Evolutionary conservation across 2,113 vertebrate genomes (phyloP).

Genomic region (Triplophysa siluroides): DNA sequence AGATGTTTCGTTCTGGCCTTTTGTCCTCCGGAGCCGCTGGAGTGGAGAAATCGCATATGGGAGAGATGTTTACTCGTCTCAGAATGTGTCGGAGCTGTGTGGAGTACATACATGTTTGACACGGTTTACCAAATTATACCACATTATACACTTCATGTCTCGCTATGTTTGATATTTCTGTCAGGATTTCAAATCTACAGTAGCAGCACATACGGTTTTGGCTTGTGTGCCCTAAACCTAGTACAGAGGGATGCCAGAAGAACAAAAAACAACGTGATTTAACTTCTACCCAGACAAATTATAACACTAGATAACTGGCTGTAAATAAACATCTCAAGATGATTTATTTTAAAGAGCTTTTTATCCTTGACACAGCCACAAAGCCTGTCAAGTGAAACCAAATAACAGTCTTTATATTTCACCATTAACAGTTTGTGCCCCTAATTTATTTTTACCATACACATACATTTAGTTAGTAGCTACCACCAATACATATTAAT

Average conservation of each 20-base stretch:
- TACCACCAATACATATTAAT: no score
- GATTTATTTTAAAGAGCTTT: no score
- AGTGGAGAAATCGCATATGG: constrained; percentile 29
- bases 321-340: no score
- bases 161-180: constrained; percentile 14
- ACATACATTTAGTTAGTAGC: no score
- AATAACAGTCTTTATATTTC: neutral
- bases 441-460: no score
- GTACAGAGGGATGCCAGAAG: neutral
- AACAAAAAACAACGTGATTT: neutral
- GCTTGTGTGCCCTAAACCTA: neutral
- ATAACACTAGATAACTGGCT: no score
- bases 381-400: neutral
- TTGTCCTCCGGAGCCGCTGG: constrained; percentile 14
- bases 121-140: constrained; percentile 17
- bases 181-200: constrained; percentile 20
- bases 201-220: neutral
- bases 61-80: constrained; percentile 23
- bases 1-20: constrained; percentile 45
- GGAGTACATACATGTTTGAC: constrained; percentile 2
- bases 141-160: constrained; percentile 9
- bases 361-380: no score
- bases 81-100: neutral
- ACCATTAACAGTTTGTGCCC: no score
- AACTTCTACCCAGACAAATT: no score